Conservation (phyloP, 64 coral and sea anemone species). For the Anthopleura sola region DNA sequence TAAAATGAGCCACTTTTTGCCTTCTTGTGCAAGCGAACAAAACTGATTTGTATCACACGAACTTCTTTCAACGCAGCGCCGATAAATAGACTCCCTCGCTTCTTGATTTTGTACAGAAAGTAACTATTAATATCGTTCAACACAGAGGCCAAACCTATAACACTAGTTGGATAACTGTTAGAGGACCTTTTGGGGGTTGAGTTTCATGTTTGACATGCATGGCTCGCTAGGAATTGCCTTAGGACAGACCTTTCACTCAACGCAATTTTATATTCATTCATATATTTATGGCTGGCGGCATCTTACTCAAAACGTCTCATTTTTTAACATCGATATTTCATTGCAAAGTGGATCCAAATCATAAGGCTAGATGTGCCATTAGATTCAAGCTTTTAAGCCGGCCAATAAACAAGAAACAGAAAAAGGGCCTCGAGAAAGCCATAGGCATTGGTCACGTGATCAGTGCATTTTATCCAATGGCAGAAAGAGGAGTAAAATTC, state of each 20-base stretch:
- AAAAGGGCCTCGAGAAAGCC: background rate
- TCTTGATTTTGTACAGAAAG: background rate
- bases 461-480: background rate
- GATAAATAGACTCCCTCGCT: background rate
- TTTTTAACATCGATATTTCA: background rate
- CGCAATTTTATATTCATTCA: background rate
- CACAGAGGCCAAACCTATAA: constrained; percentile 3
- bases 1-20: background rate
- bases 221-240: background rate
- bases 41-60: background rate
- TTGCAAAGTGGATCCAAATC: background rate
- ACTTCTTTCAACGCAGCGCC: background rate
- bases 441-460: background rate
- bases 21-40: background rate
- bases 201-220: constrained; percentile 2
- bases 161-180: background rate
- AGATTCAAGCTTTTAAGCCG: background rate
- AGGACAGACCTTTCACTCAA: background rate
- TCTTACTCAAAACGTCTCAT: background rate
- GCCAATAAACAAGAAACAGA: background rate
- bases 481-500: background rate
- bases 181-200: background rate
- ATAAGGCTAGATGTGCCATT: background rate
- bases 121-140: background rate
- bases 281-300: background rate